Conservation (phyloP, 2,888 invertebrate species). For the Bugula neritina region DNA sequence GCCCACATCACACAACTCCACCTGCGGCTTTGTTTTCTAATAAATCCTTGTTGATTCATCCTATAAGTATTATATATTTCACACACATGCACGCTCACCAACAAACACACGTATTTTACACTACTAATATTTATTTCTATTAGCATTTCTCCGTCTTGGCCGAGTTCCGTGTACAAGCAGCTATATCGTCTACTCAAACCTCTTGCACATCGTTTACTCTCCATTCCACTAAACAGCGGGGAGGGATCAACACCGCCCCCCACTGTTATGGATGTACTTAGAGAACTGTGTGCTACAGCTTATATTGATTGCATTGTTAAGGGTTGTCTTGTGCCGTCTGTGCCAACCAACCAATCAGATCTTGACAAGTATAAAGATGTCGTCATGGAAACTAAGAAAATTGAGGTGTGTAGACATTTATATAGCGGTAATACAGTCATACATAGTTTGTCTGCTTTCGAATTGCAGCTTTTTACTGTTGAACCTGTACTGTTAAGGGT, state of each 20-base stretch:
- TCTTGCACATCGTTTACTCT: not conserved
- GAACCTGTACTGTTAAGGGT: too few species aligned
- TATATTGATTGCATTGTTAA: slow-evolving; percentile 65
- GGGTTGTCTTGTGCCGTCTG: slow-evolving; percentile 68
- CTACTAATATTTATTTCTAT: not conserved
- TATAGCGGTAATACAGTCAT: too few species aligned
- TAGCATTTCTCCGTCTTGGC: not conserved
- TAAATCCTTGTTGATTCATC: too few species aligned
- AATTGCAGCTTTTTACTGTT: too few species aligned
- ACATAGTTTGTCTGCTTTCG: too few species aligned
- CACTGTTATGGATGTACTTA: slow-evolving; percentile 55
- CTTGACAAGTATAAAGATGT: slow-evolving; percentile 64
- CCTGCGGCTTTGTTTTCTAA: too few species aligned
- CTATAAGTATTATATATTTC: too few species aligned
- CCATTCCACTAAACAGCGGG: not conserved
- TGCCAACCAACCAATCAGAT: slow-evolving; percentile 70
- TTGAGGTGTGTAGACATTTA: not conserved
- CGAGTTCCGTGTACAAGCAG: not conserved
- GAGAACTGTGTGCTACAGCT: slow-evolving; percentile 57
- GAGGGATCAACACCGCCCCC: not conserved
- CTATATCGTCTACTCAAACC: slow-evolving; percentile 1
- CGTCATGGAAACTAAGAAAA: slow-evolving; percentile 61
- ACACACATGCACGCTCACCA: too few species aligned
- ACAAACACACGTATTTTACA: not conserved
- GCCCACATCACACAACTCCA: too few species aligned